A percentile compares a stretch with the other conserved stretches of the same genome.
These are phyloP conservation scores for Anthoscopus minutus DNA, from an alignment of 2,113 vertebrate species.

Conservation along the genomic window DNA sequence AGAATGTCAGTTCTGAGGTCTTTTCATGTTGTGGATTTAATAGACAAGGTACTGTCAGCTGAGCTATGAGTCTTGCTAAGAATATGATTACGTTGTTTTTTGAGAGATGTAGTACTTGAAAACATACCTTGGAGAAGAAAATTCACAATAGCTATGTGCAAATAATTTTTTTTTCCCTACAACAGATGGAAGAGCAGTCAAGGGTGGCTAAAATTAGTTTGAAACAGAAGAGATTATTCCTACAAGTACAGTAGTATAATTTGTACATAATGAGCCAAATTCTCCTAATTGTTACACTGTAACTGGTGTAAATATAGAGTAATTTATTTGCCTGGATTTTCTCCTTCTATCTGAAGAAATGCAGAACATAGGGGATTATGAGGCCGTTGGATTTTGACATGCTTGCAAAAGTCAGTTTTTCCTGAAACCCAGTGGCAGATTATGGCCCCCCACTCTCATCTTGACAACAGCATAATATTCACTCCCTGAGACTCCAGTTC, in stretches of 20 bases:
- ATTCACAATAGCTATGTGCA: slow-evolving; percentile 31
- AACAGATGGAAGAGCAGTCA: slow-evolving; percentile 48
- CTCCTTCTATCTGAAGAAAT: neutral
- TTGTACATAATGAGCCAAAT: slow-evolving; percentile 10
- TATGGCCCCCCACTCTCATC: neutral
- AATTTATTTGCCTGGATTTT: neutral
- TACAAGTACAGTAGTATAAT: slow-evolving; percentile 37
- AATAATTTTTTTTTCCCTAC: neutral
- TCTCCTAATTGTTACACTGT: slow-evolving; percentile 5
- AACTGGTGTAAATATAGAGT: slow-evolving; percentile 38
- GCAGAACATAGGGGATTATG: neutral
- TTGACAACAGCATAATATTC: neutral
- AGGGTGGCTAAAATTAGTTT: slow-evolving; percentile 52
- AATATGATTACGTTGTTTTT: neutral
- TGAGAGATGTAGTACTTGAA: neutral
- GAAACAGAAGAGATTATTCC: slow-evolving; percentile 45
- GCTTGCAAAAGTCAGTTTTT: neutral
- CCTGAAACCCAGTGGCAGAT: neutral
- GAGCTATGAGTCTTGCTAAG: slow-evolving; percentile 16
- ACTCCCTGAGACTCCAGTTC: neutral
- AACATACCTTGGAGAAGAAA: slow-evolving; percentile 30
- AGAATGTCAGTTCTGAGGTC: neutral
- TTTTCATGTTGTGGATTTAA: slow-evolving; percentile 14
- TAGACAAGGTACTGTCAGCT: slow-evolving; percentile 14
- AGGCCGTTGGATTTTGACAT: neutral